A percentile compares a stretch with the other conserved stretches of the same genome.
These are phyloP conservation scores for Drosophila micromelanica DNA, from an alignment of 1,140 invertebrate genomes.

Conservation along the genomic window DNA sequence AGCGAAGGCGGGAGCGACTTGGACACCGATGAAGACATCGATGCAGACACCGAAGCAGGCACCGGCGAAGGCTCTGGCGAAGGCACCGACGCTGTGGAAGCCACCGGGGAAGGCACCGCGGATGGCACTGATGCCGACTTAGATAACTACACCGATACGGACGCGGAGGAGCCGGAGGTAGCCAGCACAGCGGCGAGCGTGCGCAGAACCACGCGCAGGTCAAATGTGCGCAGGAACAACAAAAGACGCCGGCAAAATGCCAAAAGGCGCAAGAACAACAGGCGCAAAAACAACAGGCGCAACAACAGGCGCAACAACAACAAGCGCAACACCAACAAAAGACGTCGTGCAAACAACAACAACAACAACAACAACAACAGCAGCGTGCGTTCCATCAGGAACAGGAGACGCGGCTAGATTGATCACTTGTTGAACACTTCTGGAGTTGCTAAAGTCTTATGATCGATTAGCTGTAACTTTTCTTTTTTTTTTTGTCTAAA, in stretches of 20 bases:
- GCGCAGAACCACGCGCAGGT: neutral
- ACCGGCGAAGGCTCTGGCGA: too few species aligned
- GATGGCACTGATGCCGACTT: neutral
- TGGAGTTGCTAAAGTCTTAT: neutral
- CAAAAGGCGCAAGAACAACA: neutral
- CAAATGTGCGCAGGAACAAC: neutral
- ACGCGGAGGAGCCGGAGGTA: neutral
- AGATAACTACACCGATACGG: neutral
- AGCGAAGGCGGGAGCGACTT: too few species aligned
- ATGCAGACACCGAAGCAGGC: too few species aligned
- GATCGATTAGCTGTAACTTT: neutral
- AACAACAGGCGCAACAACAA: slow-evolving; percentile 9
- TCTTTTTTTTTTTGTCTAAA: slow-evolving; percentile 26
- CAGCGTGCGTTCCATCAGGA: neutral
- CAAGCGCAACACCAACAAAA: slow-evolving; percentile 15
- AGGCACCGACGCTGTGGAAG: too few species aligned
- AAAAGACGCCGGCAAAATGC: slow-evolving; percentile 4
- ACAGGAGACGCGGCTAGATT: slow-evolving; percentile 40
- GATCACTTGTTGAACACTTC: neutral
- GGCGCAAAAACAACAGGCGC: slow-evolving; percentile 4
- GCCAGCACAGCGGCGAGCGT: neutral
- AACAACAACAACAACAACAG: too few species aligned
- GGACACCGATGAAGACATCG: too few species aligned
- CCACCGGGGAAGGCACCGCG: neutral
- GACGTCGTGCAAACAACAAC: slow-evolving; percentile 21